phyloP scores from a whole-genome alignment of 2,888 invertebrate species.

The Morpho helenor region DNA sequence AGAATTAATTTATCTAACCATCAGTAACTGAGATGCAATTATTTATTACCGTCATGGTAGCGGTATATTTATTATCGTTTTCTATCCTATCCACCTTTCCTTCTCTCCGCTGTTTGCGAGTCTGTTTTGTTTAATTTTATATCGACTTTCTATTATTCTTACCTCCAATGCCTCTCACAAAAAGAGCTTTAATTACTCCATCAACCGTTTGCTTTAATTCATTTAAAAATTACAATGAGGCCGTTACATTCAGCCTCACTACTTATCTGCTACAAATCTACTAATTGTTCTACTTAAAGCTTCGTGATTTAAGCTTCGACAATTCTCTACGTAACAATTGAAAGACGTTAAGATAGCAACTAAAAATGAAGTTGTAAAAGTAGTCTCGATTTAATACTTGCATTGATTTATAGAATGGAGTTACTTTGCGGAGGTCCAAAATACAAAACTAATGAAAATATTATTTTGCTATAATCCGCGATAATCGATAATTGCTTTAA shows the following conservation, averaged over 20 bases:
- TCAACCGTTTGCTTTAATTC: background rate
- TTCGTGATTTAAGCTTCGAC: constrained; percentile 15
- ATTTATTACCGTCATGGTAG: too few species aligned
- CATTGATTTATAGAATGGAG: too few species aligned
- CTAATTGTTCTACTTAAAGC: constrained; percentile 9
- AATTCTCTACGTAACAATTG: background rate
- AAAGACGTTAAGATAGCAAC: background rate
- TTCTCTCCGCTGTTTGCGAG: too few species aligned
- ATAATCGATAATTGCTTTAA: too few species aligned
- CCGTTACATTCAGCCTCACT: constrained; percentile 6
- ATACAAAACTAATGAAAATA: too few species aligned
- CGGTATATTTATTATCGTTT: too few species aligned
- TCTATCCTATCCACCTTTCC: too few species aligned
- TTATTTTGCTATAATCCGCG: too few species aligned
- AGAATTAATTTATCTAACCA: too few species aligned
- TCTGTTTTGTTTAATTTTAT: background rate
- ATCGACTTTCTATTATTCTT: background rate
- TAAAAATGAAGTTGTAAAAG: background rate
- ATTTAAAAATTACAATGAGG: constrained; percentile 12
- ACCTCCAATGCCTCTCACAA: background rate
- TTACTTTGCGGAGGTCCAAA: too few species aligned
- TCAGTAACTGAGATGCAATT: too few species aligned
- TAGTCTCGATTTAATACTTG: background rate
- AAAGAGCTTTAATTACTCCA: constrained; percentile 1
- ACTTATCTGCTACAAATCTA: constrained; percentile 7